phyloP scores from a whole-genome alignment of 1,140 invertebrate species.

The Dendrolimus kikuchii region DNA sequence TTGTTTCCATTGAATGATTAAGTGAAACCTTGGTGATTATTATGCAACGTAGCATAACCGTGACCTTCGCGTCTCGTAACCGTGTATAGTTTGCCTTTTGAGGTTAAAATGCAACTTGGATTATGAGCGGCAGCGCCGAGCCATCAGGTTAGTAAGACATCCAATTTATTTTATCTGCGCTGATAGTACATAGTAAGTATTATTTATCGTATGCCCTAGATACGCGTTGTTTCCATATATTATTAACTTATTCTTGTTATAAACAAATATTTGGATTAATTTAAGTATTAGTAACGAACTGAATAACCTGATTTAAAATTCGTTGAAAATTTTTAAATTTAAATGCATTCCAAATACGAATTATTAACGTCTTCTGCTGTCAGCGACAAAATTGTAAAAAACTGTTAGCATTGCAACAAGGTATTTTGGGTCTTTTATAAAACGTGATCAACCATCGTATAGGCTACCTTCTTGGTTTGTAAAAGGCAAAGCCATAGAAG shows the following conservation, averaged over 20 bases:
- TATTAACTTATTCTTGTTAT: constrained; percentile 5
- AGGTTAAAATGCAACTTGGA: constrained; percentile 70
- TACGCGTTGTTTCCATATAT: constrained; percentile 18
- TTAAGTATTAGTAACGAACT: too few relatives aligned
- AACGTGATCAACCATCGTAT: too few relatives aligned
- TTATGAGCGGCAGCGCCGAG: constrained; percentile 63
- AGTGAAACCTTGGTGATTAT: constrained; percentile 51
- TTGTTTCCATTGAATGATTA: constrained; percentile 40
- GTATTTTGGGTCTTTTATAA: too few relatives aligned
- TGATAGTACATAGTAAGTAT: constrained; percentile 26
- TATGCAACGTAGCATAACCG: constrained; percentile 67
- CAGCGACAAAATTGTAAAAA: too few relatives aligned
- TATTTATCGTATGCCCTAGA: constrained; percentile 47
- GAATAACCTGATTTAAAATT: not conserved
- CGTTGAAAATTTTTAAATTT: constrained; percentile 2
- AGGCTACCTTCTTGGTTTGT: constrained; percentile 4
- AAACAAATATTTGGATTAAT: not conserved
- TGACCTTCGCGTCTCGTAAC: constrained; percentile 61
- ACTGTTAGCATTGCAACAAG: too few relatives aligned
- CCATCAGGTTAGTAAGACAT: constrained; percentile 60
- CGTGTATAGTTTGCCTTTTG: constrained; percentile 61
- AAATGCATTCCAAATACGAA: not conserved
- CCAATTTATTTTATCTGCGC: constrained; percentile 43
- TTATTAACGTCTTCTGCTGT: too few relatives aligned
- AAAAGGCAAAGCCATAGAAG: constrained; percentile 9